A percentile compares a stretch with the other conserved stretches of the same genome.
Evolutionary conservation across 2,888 invertebrate species (phyloP).

Genomic region (Coleophora flavipennella): DNA sequence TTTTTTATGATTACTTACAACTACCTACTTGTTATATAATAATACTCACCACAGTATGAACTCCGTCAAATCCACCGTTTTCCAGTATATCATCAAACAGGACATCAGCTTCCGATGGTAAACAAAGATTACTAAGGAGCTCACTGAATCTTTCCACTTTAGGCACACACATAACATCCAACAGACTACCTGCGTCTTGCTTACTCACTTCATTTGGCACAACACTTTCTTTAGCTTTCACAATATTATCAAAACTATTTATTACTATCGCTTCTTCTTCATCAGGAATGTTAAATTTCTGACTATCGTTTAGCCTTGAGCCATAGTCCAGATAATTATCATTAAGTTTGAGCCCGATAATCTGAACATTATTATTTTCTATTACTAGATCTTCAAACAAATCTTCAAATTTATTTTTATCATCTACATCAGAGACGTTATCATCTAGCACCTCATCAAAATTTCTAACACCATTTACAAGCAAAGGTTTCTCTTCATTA

Average conservation of each 20-base stretch:
- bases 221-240: constrained; percentile 45
- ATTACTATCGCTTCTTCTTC: constrained; percentile 35
- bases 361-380: constrained; percentile 26
- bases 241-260: constrained; percentile 30
- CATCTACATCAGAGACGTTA: constrained; percentile 31
- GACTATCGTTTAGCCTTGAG: constrained; percentile 39
- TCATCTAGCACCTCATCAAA: constrained; percentile 51
- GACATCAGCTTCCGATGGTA: constrained; percentile 60
- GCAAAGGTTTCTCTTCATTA: constrained; percentile 25
- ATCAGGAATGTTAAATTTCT: constrained; percentile 42
- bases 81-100: constrained; percentile 62
- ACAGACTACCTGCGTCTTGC: constrained; percentile 43
- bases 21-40: too few species aligned
- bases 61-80: constrained; percentile 52
- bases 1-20: too few species aligned
- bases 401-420: constrained; percentile 51
- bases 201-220: constrained; percentile 55
- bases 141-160: constrained; percentile 69
- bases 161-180: constrained; percentile 63
- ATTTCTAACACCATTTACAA: constrained; percentile 46
- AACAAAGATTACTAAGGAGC: constrained; percentile 65
- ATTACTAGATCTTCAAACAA: constrained; percentile 52
- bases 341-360: constrained; percentile 30
- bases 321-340: constrained; percentile 21
- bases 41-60: constrained; percentile 39